A percentile compares a stretch with the other conserved stretches of the same genome.
Evolutionary conservation across 2,797 vertebrate genomes (phyloP).

Genomic region (Sciurus carolinensis): DNA sequence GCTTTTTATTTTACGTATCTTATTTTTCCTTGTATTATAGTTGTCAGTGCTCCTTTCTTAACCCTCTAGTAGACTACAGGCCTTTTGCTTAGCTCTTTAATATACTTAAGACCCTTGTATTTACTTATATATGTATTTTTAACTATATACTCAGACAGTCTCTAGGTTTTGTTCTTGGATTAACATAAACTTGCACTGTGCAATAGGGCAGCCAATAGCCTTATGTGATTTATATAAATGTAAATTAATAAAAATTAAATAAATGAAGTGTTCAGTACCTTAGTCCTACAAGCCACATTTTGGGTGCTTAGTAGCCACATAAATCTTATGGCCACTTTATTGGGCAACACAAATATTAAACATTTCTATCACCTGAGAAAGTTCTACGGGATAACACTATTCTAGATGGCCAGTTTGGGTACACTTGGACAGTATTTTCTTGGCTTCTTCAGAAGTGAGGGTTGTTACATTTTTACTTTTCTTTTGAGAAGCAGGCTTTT

Average conservation of each 20-base stretch:
- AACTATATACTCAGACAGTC: background rate
- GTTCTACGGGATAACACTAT: background rate
- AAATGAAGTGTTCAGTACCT: slow-evolving; percentile 21
- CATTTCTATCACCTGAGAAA: background rate
- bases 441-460: background rate
- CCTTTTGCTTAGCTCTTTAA: background rate
- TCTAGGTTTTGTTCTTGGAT: background rate
- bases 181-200: background rate
- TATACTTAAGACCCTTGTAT: background rate
- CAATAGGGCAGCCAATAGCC: background rate
- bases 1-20: background rate
- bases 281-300: background rate
- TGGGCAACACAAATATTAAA: background rate
- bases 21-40: slow-evolving; percentile 16
- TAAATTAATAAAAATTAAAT: slow-evolving; percentile 54
- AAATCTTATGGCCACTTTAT: background rate
- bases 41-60: background rate
- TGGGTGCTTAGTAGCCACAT: background rate
- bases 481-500: slow-evolving; percentile 18
- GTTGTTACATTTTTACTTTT: background rate
- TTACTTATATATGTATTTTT: background rate
- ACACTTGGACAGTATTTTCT: background rate
- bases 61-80: background rate
- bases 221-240: slow-evolving; percentile 33
- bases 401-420: background rate